Conservation (phyloP, 1,140 invertebrate species). For the Drosophila eugracilis region DNA sequence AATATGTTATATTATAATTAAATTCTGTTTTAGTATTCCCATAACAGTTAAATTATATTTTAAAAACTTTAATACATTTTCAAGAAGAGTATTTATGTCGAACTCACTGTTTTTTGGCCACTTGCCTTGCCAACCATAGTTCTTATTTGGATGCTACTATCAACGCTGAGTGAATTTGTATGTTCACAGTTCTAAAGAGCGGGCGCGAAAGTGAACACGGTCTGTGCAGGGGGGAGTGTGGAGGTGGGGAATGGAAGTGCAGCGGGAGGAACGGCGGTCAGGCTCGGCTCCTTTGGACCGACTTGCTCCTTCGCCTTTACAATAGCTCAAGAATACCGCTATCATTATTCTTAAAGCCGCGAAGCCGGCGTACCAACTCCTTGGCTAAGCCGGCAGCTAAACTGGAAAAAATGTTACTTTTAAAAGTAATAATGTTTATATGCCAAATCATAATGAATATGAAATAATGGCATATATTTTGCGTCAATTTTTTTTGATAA, state of each 20-base stretch:
- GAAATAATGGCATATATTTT: no score
- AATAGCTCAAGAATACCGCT: slow-evolving; percentile 85
- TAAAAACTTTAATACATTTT: not conserved
- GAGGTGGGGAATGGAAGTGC: not conserved
- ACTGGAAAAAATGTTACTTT: slow-evolving; percentile 3
- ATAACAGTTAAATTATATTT: no score
- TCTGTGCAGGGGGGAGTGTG: not conserved
- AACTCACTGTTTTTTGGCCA: not conserved
- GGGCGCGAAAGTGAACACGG: slow-evolving; percentile 80
- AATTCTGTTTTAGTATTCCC: no score
- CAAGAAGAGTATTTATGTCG: slow-evolving; percentile 1
- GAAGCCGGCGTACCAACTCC: slow-evolving; percentile 50
- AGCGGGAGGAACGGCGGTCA: slow-evolving; percentile 16
- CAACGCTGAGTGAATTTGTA: slow-evolving; percentile 84
- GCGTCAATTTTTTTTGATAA: no score
- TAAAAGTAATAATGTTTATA: not conserved
- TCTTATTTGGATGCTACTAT: slow-evolving; percentile 75
- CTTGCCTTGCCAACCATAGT: slow-evolving; percentile 11
- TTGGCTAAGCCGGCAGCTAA: slow-evolving; percentile 33
- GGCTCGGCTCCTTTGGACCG: slow-evolving; percentile 30
- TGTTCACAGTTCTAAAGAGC: slow-evolving; percentile 84
- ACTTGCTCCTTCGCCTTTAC: slow-evolving; percentile 61
- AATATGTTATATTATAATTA: no score
- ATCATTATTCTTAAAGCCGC: slow-evolving; percentile 83
- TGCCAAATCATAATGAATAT: no score